Conservation (phyloP, 2,888 invertebrate species). For the Catocala sponsa region DNA sequence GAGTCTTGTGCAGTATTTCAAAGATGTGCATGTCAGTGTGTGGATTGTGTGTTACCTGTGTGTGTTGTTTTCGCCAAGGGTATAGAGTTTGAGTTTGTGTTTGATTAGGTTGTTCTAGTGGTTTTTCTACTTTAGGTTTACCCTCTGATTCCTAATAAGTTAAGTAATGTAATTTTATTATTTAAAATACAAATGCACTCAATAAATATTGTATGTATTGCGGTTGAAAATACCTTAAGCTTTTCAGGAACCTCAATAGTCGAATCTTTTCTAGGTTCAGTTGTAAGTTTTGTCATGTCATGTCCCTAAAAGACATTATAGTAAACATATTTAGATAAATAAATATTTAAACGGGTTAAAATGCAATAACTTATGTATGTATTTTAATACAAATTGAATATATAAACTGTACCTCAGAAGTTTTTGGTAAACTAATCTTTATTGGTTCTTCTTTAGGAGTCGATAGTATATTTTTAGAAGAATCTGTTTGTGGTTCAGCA, state of each 20-base stretch:
- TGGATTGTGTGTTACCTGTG: conserved; percentile 39
- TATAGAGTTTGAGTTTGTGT: conserved; percentile 49
- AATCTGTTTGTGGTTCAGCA: conserved; percentile 5
- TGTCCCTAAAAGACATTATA: conserved; percentile 6
- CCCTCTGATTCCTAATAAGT: conserved; percentile 23
- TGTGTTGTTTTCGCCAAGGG: conserved; percentile 61
- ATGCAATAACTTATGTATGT: no score
- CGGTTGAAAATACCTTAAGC: conserved; percentile 18
- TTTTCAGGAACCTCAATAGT: conserved; percentile 20
- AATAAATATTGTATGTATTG: no score
- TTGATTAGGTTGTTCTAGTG: conserved; percentile 50
- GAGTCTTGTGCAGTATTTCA: conserved; percentile 27
- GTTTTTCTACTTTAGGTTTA: conserved; percentile 36
- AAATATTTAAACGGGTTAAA: no score
- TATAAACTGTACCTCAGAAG: conserved; percentile 16
- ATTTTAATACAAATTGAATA: no score
- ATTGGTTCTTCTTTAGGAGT: conserved; percentile 22
- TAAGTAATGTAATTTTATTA: conserved; percentile 3
- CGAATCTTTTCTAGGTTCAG: not conserved
- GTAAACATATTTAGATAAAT: not conserved
- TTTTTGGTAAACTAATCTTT: not conserved
- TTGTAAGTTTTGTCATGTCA: not conserved
- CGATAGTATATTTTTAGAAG: not conserved
- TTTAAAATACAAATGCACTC: conserved; percentile 2
- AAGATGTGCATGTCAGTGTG: conserved; percentile 37